These are phyloP conservation scores for Paracentrotus lividus DNA, from an alignment of 53 echinoderm and acorn worm species.

Conservation along the genomic window DNA sequence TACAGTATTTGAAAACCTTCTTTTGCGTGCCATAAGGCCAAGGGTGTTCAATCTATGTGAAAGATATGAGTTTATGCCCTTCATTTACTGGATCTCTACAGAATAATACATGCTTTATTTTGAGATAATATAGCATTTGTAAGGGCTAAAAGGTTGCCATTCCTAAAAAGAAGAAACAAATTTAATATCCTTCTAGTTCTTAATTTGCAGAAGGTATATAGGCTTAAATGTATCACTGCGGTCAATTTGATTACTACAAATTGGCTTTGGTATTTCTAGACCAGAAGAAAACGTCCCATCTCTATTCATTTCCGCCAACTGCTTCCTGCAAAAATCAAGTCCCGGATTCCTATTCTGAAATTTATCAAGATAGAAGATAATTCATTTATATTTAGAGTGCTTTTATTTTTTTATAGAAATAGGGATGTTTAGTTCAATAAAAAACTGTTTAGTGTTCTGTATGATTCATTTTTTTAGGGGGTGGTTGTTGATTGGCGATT, in stretches of 20 bases:
- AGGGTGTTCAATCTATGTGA: too few species aligned
- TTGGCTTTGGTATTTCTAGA: neutral
- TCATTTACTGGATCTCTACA: too few species aligned
- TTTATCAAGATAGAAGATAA: neutral
- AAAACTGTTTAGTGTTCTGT: neutral
- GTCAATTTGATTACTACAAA: conserved; percentile 46
- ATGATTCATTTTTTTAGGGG: too few species aligned
- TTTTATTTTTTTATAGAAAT: neutral
- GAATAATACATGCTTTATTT: too few species aligned
- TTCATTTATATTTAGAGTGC: neutral
- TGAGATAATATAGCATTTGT: too few species aligned
- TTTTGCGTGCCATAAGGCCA: too few species aligned
- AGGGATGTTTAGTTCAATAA: neutral
- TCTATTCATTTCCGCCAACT: neutral
- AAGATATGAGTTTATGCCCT: too few species aligned
- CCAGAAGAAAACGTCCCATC: neutral
- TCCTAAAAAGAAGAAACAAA: too few species aligned
- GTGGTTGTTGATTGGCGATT: too few species aligned
- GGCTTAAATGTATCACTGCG: neutral
- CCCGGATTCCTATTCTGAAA: neutral
- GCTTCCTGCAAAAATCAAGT: neutral
- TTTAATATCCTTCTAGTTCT: neutral
- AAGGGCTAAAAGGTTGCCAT: too few species aligned
- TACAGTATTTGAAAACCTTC: too few species aligned
- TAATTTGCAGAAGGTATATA: neutral